These are phyloP conservation scores for Ptiloglossa arizonensis DNA, from an alignment of 1,140 invertebrate genomes.

Conservation along the genomic window DNA sequence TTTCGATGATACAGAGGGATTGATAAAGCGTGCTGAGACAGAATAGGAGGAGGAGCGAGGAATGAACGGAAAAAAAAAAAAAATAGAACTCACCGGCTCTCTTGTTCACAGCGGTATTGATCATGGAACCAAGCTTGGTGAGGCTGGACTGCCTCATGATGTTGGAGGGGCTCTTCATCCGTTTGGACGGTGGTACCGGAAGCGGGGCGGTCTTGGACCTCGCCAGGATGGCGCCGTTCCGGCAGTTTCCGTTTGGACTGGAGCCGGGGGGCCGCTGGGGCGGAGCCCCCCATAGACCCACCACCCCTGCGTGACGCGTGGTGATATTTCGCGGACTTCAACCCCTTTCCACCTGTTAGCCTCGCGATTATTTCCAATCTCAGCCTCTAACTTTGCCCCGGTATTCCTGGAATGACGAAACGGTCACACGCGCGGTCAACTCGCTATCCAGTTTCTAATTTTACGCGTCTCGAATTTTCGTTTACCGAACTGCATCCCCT, in stretches of 20 bases:
- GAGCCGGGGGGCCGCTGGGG: constrained; percentile 78
- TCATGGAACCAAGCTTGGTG: constrained; percentile 86
- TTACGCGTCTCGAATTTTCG: no score
- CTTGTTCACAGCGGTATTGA: constrained; percentile 85
- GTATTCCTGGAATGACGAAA: constrained; percentile 42
- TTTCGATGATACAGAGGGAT: not conserved
- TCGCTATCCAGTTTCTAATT: not conserved
- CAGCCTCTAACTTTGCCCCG: constrained; percentile 23
- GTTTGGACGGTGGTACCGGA: constrained; percentile 72
- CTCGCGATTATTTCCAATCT: not conserved
- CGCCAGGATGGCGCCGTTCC: constrained; percentile 71
- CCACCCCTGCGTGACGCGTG: constrained; percentile 81
- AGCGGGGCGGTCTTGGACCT: constrained; percentile 66
- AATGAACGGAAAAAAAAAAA: not conserved
- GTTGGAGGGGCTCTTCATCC: constrained; percentile 80
- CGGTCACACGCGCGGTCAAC: not conserved
- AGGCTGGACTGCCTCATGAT: constrained; percentile 87
- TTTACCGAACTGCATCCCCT: not conserved
- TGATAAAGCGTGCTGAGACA: constrained; percentile 1
- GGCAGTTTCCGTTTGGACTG: constrained; percentile 75
- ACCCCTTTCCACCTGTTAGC: constrained; percentile 46
- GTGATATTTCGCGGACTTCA: constrained; percentile 67
- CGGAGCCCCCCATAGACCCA: constrained; percentile 81
- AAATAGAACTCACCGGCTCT: constrained; percentile 73
- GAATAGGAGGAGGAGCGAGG: not conserved